Conservation (phyloP, 2,888 invertebrate genomes). For the Muschampia staudingeri region DNA sequence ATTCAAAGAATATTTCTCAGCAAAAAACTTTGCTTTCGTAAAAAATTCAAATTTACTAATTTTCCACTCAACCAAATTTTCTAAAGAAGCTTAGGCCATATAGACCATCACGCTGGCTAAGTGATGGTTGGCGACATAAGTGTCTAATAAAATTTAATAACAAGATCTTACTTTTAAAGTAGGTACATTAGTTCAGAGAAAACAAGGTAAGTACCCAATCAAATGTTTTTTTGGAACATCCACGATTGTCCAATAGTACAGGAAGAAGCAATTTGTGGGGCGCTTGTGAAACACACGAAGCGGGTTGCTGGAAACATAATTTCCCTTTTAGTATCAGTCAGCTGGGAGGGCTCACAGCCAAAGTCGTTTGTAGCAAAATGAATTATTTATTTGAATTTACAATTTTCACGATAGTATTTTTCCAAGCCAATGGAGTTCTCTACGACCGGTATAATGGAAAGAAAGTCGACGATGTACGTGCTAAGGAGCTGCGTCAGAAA, state of each 20-base stretch:
- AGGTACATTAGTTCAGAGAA: background rate
- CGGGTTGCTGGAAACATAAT: slow-evolving; percentile 48
- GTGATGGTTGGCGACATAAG: background rate
- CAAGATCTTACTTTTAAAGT: too few relatives aligned
- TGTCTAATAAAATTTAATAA: background rate
- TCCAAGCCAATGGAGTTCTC: slow-evolving; percentile 68
- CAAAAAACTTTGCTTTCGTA: too few relatives aligned
- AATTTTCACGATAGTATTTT: slow-evolving; percentile 73
- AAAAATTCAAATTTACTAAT: too few relatives aligned
- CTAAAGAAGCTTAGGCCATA: too few relatives aligned
- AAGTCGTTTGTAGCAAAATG: slow-evolving; percentile 69
- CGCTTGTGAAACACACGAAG: slow-evolving; percentile 41
- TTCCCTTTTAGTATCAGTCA: slow-evolving; percentile 53
- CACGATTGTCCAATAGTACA: slow-evolving; percentile 41
- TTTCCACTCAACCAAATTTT: too few relatives aligned
- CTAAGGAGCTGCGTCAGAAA: slow-evolving; percentile 71
- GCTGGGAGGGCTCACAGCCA: slow-evolving; percentile 30
- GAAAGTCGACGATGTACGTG: slow-evolving; percentile 72
- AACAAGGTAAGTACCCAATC: slow-evolving; percentile 17
- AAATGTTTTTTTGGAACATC: slow-evolving; percentile 41
- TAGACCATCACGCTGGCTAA: too few relatives aligned
- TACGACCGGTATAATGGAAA: slow-evolving; percentile 80
- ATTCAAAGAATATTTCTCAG: too few relatives aligned
- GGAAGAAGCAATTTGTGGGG: slow-evolving; percentile 45
- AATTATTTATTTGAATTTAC: slow-evolving; percentile 71